Evolutionary conservation across 2,888 invertebrate species (phyloP).

Genomic region (Drosophila paranaensis): DNA sequence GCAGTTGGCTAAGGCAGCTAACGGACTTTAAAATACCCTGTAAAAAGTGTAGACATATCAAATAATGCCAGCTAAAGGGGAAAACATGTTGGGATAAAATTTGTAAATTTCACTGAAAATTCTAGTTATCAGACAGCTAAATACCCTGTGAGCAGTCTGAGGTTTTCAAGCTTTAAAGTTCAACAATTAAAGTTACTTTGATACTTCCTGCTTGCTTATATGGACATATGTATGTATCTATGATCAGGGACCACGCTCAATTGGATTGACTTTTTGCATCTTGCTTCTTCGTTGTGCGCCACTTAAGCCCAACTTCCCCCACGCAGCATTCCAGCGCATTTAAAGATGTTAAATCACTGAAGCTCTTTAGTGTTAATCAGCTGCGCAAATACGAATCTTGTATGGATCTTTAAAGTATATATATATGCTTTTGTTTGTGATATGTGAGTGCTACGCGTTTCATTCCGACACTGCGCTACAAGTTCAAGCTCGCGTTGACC

Average conservation of each 20-base stretch:
- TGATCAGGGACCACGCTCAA: neutral
- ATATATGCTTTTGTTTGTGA: neutral
- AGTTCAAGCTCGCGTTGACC: slow-evolving; percentile 39
- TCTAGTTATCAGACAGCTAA: neutral
- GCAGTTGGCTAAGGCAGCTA: no score
- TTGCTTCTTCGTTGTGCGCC: slow-evolving; percentile 1
- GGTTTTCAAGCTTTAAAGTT: neutral
- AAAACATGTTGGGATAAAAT: neutral
- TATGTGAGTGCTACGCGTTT: slow-evolving; percentile 28
- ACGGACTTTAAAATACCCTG: neutral
- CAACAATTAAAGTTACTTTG: neutral
- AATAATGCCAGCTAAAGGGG: neutral
- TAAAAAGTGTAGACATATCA: neutral
- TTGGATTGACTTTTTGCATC: slow-evolving; percentile 6
- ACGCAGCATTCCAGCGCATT: slow-evolving; percentile 12
- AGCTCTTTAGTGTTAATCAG: slow-evolving; percentile 37
- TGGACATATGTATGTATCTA: neutral
- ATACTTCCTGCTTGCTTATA: neutral
- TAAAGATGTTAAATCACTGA: slow-evolving; percentile 26
- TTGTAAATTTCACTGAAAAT: neutral
- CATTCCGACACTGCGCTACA: slow-evolving; percentile 34
- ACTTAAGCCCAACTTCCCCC: slow-evolving; percentile 17
- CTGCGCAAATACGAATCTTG: slow-evolving; percentile 20
- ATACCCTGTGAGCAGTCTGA: neutral
- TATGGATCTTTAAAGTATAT: neutral